Percentiles rank a stretch among this genome's conserved stretches.
Evolutionary conservation across 2,113 vertebrate genomes (phyloP).

Genomic region (Notiomystis cincta): DNA sequence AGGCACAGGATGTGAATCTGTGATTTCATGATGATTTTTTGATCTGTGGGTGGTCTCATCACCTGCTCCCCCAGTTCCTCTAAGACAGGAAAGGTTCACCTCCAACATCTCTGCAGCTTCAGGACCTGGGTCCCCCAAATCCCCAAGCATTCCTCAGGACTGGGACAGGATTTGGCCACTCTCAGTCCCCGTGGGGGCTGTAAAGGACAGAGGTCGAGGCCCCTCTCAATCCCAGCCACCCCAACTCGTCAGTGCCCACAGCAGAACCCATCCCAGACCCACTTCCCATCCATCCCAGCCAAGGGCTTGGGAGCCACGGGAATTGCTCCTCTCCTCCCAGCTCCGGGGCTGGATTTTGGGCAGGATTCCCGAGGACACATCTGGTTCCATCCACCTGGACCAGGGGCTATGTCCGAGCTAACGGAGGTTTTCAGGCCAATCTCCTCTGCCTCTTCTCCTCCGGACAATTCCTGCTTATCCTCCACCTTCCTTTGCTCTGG

Average conservation of each 20-base stretch:
- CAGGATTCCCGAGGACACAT: not conserved
- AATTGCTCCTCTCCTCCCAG: not conserved
- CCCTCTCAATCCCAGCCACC: not conserved
- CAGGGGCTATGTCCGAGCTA: not conserved
- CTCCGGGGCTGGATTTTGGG: not conserved
- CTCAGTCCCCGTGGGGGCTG: not conserved
- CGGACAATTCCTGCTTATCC: not conserved
- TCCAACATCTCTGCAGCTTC: not conserved
- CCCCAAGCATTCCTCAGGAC: not conserved
- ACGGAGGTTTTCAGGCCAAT: not conserved
- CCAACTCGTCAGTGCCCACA: rapidly evolving
- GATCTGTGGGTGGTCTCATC: not conserved
- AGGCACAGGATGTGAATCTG: not conserved
- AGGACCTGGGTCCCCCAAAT: too few relatives aligned
- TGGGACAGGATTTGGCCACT: not conserved
- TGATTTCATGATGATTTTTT: not conserved
- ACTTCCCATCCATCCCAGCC: not conserved
- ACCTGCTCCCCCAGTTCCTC: not conserved
- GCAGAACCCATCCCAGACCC: not conserved
- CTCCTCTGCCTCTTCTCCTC: not conserved
- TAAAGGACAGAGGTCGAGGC: not conserved
- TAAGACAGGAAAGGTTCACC: not conserved
- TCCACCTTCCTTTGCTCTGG: not conserved
- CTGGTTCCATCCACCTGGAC: not conserved
- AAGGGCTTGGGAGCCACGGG: not conserved